Base-by-base conservation (phyloP, 2,113 vertebrate species). In the Menidia beryllina region DNA sequence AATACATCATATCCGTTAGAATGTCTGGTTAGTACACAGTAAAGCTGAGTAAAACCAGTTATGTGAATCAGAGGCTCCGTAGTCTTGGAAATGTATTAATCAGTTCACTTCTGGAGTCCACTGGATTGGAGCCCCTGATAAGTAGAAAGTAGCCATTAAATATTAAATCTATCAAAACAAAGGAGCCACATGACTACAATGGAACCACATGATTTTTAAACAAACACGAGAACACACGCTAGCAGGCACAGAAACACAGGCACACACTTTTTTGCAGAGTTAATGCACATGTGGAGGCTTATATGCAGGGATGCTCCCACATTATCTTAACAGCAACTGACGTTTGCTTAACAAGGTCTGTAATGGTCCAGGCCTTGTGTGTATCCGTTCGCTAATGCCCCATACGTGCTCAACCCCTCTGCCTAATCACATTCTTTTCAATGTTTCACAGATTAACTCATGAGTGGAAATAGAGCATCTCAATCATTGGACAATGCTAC, bases 311-410 rank as follows among this genome's bases (percentile, higher is more conserved):
- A 36, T 69, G 56, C 62, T 36, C 34, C 24, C 2, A 7, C 36
- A 24, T 21, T 50, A 39, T 57, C 56, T 49, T 39, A 63, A 69
- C 26, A 69, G 34, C 17, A 47, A 66, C 12, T 23, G 38, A 70
- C 58, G 54, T 30, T 20, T 61, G 72, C 15, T 36, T 36, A 36
- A 26, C 47, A 24, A 10, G 15, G 30, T 50, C 0, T 14, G 19
- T 61, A 72, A 73, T 53, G 53, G 60, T 39, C 19, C 71, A 50
- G 20, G 68, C 25, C 43, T 25, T 17, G 51, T 60, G 52, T 73
- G 60, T 69, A 27, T 56, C 61, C 49, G 24, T 76, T 81, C 66
- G 61, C 60, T 69, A 61, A 84, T 86, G 60, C 73, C 50, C 78
- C 62, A 75, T 82, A 61, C 80, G 75, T 43, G 23, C 54, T 57